Conservation (phyloP, 2,888 invertebrate species). For the Apamea epomidion region DNA sequence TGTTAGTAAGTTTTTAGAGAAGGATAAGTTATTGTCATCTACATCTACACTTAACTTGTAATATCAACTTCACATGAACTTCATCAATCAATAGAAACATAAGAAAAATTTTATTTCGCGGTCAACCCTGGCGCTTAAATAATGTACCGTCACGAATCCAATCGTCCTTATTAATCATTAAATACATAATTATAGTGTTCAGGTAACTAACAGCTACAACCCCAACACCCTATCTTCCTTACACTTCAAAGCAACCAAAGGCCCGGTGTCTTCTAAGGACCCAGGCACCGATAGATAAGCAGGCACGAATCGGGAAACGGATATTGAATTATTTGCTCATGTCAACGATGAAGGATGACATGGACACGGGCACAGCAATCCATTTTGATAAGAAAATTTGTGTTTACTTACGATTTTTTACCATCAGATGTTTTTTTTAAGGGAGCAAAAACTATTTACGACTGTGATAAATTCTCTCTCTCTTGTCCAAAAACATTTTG, state of each 20-base stretch:
- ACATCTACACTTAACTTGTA: too few relatives aligned
- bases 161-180: background rate
- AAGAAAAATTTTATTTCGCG: background rate
- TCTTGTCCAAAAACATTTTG: conserved; percentile 3
- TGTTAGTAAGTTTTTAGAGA: background rate
- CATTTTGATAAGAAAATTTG: conserved; percentile 61
- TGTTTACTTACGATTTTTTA: conserved; percentile 41
- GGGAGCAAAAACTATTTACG: conserved; percentile 39
- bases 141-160: background rate
- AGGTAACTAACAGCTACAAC: background rate
- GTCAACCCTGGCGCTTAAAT: background rate
- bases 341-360: conserved; percentile 77
- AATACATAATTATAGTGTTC: background rate
- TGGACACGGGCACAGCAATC: conserved; percentile 58
- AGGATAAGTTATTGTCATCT: background rate
- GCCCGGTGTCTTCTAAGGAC: conserved; percentile 32
- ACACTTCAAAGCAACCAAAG: conserved; percentile 31
- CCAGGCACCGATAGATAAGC: conserved; percentile 49
- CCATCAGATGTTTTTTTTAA: conserved; percentile 29
- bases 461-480: conserved; percentile 13
- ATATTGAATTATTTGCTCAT: conserved; percentile 73
- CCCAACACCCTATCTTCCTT: conserved; percentile 11
- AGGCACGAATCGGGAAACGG: conserved; percentile 51
- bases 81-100: background rate
- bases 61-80: too few relatives aligned